phyloP scores from a whole-genome alignment of 2,888 invertebrate species.

The Pristionchus arcanus region DNA sequence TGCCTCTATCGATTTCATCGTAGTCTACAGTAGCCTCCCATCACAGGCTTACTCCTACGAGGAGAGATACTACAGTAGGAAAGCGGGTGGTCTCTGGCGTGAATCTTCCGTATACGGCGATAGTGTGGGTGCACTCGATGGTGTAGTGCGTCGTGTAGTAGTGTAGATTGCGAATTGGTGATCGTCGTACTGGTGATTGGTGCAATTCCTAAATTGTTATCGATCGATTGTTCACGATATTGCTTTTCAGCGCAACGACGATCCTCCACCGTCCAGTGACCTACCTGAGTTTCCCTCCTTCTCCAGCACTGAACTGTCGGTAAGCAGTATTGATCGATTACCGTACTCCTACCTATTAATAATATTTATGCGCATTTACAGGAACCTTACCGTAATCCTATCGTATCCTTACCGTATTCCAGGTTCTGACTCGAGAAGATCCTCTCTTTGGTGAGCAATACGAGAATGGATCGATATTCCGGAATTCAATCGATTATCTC shows the following conservation, averaged over 20 bases:
- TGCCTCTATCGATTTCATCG: neutral
- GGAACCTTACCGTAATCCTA: conserved; percentile 22
- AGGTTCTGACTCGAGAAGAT: conserved; percentile 69
- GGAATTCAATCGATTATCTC: conserved; percentile 71
- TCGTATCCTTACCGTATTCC: neutral
- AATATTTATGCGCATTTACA: too few relatives aligned
- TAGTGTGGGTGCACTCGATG: conserved; percentile 30
- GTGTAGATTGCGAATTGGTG: conserved; percentile 11
- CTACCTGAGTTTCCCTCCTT: conserved; percentile 66
- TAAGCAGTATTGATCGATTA: conserved; percentile 49
- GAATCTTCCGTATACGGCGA: conserved; percentile 43
- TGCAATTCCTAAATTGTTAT: neutral
- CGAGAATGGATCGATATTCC: conserved; percentile 70
- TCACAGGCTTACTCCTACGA: conserved; percentile 55
- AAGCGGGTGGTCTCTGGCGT: conserved; percentile 30
- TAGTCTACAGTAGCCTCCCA: neutral
- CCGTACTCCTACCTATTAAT: neutral
- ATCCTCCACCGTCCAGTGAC: conserved; percentile 57
- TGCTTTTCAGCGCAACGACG: conserved; percentile 58
- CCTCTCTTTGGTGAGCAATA: conserved; percentile 72
- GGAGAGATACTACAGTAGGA: conserved; percentile 29
- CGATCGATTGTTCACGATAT: neutral
- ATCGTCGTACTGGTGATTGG: conserved; percentile 21
- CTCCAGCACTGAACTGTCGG: conserved; percentile 69
- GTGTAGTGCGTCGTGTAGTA: neutral